These are phyloP conservation scores for Dicaeum eximium DNA, from an alignment of 2,113 vertebrate species.

Conservation along the genomic window DNA sequence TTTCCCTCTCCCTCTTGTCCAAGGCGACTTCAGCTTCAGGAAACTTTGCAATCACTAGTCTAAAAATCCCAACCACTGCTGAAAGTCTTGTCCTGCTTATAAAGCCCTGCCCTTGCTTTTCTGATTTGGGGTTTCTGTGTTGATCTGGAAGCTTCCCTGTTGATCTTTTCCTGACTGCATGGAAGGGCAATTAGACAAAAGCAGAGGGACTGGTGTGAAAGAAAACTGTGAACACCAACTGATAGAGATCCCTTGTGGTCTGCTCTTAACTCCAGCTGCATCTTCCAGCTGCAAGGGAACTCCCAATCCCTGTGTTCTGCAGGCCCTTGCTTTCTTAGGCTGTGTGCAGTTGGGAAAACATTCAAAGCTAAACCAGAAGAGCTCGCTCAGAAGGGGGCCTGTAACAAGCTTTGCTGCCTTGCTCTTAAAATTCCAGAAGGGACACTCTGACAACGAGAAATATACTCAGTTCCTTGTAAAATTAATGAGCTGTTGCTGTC, in stretches of 20 bases:
- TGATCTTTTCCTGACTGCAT: neutral
- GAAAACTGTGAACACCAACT: neutral
- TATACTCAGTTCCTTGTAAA: neutral
- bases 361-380: neutral
- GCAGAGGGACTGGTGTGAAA: neutral
- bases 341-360: neutral
- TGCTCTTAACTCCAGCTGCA: neutral
- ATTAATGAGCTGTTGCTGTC: neutral
- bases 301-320: neutral
- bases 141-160: neutral
- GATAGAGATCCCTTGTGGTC: neutral
- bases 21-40: neutral
- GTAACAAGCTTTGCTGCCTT: neutral
- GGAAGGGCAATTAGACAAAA: neutral
- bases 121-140: neutral
- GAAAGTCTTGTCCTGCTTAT: neutral
- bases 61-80: neutral
- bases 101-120: neutral
- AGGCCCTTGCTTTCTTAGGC: neutral
- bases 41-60: neutral
- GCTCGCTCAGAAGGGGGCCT: neutral
- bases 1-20: neutral
- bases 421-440: constrained; percentile 11
- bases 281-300: neutral
- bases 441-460: neutral